These are phyloP conservation scores for Anguilla pacifica DNA, from an alignment of 2,797 vertebrate species.

Conservation along the genomic window DNA sequence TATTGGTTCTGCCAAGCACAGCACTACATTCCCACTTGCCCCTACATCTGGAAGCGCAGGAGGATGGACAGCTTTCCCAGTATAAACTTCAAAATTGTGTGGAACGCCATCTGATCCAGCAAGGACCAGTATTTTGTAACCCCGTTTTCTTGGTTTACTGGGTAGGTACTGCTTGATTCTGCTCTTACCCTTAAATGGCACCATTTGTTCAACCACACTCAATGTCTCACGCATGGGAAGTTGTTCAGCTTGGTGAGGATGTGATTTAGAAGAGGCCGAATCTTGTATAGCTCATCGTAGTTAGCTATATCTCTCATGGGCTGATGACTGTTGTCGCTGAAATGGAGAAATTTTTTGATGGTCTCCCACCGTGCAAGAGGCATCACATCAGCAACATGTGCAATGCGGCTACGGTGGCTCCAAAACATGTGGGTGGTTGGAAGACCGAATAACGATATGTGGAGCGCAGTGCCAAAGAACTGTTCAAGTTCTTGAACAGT, in stretches of 20 bases:
- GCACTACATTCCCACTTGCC: not conserved
- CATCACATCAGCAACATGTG: conserved; percentile 35
- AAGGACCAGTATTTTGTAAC: too few species aligned
- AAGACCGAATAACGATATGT: not conserved
- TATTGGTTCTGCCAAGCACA: not conserved
- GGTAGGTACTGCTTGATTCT: not conserved
- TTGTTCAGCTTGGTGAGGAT: conserved; percentile 7
- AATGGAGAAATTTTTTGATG: conserved; percentile 25
- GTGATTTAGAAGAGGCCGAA: not conserved
- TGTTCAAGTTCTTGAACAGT: conserved; percentile 19
- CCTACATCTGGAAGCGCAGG: conserved; percentile 11
- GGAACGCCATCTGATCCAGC: conserved; percentile 26
- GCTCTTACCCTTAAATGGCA: not conserved
- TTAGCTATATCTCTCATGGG: conserved; percentile 5
- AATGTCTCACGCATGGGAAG: not conserved
- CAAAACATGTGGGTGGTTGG: not conserved
- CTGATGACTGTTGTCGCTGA: not conserved
- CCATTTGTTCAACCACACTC: not conserved
- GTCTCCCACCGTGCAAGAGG: conserved; percentile 24
- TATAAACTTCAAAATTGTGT: conserved; percentile 25
- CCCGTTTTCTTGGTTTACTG: not conserved
- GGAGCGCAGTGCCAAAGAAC: conserved; percentile 5
- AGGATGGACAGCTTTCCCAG: conserved; percentile 18
- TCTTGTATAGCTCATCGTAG: conserved; percentile 11
- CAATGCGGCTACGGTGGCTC: not conserved